Percentiles rank a stretch among this genome's conserved stretches.
Evolutionary conservation across 2,888 invertebrate genomes (phyloP).

Genomic region (Drosophila maculinotata): DNA sequence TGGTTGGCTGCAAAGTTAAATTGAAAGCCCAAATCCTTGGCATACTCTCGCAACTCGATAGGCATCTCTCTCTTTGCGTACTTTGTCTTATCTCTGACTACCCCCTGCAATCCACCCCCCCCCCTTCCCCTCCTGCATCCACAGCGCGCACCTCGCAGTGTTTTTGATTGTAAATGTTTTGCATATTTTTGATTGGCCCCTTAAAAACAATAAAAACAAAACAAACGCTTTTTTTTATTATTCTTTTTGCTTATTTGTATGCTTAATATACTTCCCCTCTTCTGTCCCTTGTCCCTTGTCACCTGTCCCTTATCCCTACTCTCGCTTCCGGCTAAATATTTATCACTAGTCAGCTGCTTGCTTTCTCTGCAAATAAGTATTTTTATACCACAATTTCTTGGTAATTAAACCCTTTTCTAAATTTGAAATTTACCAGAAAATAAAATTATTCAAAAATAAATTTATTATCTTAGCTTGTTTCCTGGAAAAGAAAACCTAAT

Average conservation of each 20-base stretch:
- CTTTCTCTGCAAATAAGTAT: too few relatives aligned
- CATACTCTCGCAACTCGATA: slow-evolving; percentile 28
- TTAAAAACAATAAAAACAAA: slow-evolving; percentile 34
- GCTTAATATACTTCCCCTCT: neutral
- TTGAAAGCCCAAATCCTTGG: slow-evolving; percentile 60
- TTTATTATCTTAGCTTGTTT: too few relatives aligned
- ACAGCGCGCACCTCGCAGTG: neutral
- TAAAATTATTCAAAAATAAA: too few relatives aligned
- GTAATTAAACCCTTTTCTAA: too few relatives aligned
- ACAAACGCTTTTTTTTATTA: slow-evolving; percentile 7
- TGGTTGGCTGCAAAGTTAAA: slow-evolving; percentile 45
- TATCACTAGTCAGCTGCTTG: neutral
- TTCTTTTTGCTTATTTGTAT: neutral
- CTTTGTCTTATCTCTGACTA: slow-evolving; percentile 47
- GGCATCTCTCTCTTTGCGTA: slow-evolving; percentile 15
- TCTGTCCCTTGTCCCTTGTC: neutral
- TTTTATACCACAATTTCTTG: too few relatives aligned
- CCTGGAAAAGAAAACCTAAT: too few relatives aligned
- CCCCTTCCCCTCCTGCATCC: too few relatives aligned
- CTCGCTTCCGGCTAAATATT: too few relatives aligned
- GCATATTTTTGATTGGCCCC: slow-evolving; percentile 74
- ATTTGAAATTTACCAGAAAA: too few relatives aligned
- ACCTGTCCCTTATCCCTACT: too few relatives aligned
- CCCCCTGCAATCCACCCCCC: slow-evolving; percentile 3
- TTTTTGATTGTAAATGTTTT: slow-evolving; percentile 74